These are phyloP conservation scores for Charaxes varanes DNA, from an alignment of 1,140 invertebrate genomes.

Conservation along the genomic window DNA sequence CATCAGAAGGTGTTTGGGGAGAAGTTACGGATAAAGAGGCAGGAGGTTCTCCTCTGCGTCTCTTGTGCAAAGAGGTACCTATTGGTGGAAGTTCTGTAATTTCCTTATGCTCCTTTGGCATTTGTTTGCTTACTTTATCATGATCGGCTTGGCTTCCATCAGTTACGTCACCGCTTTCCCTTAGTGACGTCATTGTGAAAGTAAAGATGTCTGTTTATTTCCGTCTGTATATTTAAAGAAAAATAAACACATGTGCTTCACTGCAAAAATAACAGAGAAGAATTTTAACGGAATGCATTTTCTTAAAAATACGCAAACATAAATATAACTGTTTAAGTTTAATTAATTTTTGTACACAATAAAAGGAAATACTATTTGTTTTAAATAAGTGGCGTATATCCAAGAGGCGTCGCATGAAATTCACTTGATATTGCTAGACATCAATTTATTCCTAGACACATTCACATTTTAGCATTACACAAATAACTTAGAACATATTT, in stretches of 20 bases:
- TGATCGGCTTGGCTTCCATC: conserved; percentile 20
- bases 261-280: too few relatives aligned
- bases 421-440: conserved; percentile 13
- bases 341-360: too few relatives aligned
- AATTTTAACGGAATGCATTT: conserved; percentile 57
- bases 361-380: conserved; percentile 5
- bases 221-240: conserved; percentile 56
- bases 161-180: conserved; percentile 47
- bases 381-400: conserved; percentile 5
- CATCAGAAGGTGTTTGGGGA: conserved; percentile 51
- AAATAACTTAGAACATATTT: conserved; percentile 15
- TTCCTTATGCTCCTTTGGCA: conserved; percentile 42
- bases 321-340: too few relatives aligned
- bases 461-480: conserved; percentile 15
- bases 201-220: conserved; percentile 18
- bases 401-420: conserved; percentile 10
- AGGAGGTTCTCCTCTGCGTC: conserved; percentile 56
- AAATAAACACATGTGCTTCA: conserved; percentile 67
- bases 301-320: conserved; percentile 10
- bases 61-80: conserved; percentile 57
- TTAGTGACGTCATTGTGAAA: conserved; percentile 48
- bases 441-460: conserved; percentile 19
- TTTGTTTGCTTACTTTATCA: conserved; percentile 24
- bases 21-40: conserved; percentile 52
- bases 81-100: conserved; percentile 50